Evolutionary conservation across 1,140 invertebrate species (phyloP), one percentile per base, ranked within the genome.

Genomic region (Hyles euphorbiae): DNA sequence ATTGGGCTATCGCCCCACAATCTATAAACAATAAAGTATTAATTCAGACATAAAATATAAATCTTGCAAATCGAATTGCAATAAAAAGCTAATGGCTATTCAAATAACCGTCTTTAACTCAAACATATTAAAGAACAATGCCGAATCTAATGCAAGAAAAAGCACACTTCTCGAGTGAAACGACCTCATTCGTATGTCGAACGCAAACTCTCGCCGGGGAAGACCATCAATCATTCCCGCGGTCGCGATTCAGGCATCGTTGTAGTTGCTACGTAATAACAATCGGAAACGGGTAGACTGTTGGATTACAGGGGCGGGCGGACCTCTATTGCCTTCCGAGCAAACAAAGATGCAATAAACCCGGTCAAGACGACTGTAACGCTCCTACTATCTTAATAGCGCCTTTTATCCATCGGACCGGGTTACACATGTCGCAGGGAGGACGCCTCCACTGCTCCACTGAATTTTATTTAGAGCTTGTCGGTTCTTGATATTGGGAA

Each of bases 321-420:
- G 47, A 51, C 58, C 63, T 62, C 72, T 76, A 78, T 78, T 79
- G 78, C 72, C 76, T 72, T 67, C 64, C 60, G 65, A 71, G 78
- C 77, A 83, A 83, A 83, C 78, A 83, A 74, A 78, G 77, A 77
- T 78, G 78, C 77, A 83, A 83, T 83, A 83, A 83, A 81, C 74
- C 61, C 63, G 52, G 57, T 62, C 64, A 72, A 73, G 71, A 72
- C 70, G 69, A 70, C 56, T 67, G 68, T 67, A 56, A 63, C 53
- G 60, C 56, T 67, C 63, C 55, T 64, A 70, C 71, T 74, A 70
- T 71, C 71, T 72, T 77, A 76, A 74, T 72, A 77, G 72, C 61
- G 66, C 70, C 36, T 68, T 77, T 74, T 74, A 74, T 77, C 69
- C 72, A 62, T 63, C 66, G 68, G 60, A 60, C 60, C 60, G 68